Evolutionary conservation across 1,140 invertebrate genomes (phyloP).

Genomic region (Oscheius sp.): DNA sequence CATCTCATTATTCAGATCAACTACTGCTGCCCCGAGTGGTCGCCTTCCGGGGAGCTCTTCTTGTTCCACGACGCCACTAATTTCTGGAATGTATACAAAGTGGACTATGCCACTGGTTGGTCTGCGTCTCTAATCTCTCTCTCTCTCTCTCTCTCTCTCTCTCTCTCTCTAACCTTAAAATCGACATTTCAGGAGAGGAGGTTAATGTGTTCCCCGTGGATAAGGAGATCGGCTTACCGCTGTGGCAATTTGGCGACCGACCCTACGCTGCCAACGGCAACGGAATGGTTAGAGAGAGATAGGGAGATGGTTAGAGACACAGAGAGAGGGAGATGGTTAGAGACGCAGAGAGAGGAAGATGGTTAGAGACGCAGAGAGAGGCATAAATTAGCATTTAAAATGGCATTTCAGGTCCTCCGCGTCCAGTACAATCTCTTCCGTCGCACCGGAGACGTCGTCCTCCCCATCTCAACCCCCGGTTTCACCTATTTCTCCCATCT

Average conservation of each 20-base stretch:
- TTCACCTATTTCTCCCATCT: constrained; percentile 26
- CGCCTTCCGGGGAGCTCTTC: constrained; percentile 53
- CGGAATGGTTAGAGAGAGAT: not conserved
- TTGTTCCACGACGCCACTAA: constrained; percentile 61
- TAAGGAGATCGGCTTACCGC: constrained; percentile 33
- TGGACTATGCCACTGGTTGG: constrained; percentile 28
- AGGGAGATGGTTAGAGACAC: no score
- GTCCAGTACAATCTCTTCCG: constrained; percentile 48
- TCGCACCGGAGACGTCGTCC: not conserved
- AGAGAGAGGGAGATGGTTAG: no score
- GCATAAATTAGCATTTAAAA: not conserved
- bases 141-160: no score
- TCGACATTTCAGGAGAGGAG: constrained; percentile 5
- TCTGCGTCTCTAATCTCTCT: not conserved
- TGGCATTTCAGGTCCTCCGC: constrained; percentile 23
- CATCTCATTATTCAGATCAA: constrained; percentile 29
- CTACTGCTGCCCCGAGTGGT: constrained; percentile 60
- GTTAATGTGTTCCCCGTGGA: constrained; percentile 28
- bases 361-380: no score
- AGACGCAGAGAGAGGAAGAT: no score
- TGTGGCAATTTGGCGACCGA: constrained; percentile 34
- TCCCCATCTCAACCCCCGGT: constrained; percentile 14
- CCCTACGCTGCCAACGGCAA: constrained; percentile 25
- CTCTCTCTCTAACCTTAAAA: no score
- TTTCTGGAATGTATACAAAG: constrained; percentile 63